Conservation (phyloP, 2,888 invertebrate genomes). For the Thera britannica region DNA sequence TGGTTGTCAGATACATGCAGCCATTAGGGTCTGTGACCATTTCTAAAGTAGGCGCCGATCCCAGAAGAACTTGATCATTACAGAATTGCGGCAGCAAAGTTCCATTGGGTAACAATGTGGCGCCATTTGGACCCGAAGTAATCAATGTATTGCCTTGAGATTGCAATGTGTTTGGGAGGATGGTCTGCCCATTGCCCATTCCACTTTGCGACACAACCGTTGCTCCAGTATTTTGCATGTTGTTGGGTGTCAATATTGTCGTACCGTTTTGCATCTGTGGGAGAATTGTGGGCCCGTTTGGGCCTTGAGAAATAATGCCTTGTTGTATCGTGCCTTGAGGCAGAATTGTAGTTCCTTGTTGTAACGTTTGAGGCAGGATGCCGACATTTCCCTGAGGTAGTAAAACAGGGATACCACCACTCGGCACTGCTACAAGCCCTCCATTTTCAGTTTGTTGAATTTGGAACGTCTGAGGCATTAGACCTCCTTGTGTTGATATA, state of each 20-base stretch:
- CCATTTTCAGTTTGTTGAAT: constrained; percentile 86
- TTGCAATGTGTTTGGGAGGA: constrained; percentile 77
- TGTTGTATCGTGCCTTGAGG: constrained; percentile 85
- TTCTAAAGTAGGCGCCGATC: constrained; percentile 86
- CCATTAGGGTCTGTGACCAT: constrained; percentile 86
- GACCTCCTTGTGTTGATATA: constrained; percentile 76
- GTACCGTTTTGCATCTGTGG: constrained; percentile 87
- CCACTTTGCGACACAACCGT: constrained; percentile 80
- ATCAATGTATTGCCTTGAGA: constrained; percentile 83
- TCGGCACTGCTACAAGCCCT: constrained; percentile 85
- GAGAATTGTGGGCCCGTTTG: constrained; percentile 85
- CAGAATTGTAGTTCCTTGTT: constrained; percentile 84
- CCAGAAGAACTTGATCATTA: constrained; percentile 86
- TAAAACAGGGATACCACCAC: constrained; percentile 84
- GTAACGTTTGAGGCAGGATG: constrained; percentile 77
- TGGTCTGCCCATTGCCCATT: constrained; percentile 78
- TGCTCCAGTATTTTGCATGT: constrained; percentile 71
- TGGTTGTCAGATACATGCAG: constrained; percentile 85
- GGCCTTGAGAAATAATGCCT: constrained; percentile 80
- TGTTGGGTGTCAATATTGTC: constrained; percentile 78
- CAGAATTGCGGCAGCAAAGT: constrained; percentile 82
- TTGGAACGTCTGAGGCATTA: constrained; percentile 85
- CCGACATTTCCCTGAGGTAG: constrained; percentile 82
- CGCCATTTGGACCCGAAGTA: constrained; percentile 78
- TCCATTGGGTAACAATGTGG: constrained; percentile 86